Evolutionary conservation across 1,140 invertebrate genomes (phyloP).

Genomic region (Nomia melanderi): DNA sequence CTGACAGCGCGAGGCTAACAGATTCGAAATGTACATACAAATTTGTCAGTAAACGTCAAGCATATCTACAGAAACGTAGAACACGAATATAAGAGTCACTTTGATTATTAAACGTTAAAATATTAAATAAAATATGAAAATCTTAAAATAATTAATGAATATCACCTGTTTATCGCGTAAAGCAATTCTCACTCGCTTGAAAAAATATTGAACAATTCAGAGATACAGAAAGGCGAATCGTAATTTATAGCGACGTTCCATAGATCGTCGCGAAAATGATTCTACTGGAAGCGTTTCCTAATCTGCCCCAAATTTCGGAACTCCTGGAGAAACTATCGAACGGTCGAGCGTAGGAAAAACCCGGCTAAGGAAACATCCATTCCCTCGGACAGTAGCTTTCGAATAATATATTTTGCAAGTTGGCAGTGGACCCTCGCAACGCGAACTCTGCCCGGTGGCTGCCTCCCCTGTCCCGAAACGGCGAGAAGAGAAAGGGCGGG

Average conservation of each 20-base stretch:
- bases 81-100: too few species aligned
- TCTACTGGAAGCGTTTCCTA: background rate
- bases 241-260: too few species aligned
- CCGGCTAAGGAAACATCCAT: conserved; percentile 39
- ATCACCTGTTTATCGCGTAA: too few species aligned
- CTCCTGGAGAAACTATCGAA: background rate
- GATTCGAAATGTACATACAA: too few species aligned
- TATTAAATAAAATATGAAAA: too few species aligned
- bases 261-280: conserved; percentile 3
- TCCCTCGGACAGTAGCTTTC: conserved; percentile 7
- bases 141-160: too few species aligned
- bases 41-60: too few species aligned
- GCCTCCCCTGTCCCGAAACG: background rate
- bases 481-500: conserved; percentile 7
- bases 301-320: background rate
- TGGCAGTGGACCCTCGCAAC: conserved; percentile 45
- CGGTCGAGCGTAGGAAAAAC: background rate
- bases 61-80: too few species aligned
- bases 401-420: conserved; percentile 58
- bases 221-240: too few species aligned
- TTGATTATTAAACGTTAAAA: too few species aligned
- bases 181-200: too few species aligned
- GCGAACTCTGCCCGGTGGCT: conserved; percentile 2
- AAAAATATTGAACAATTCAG: too few species aligned
- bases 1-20: background rate